Percentiles rank a stretch among this genome's conserved stretches.
These are phyloP conservation scores for Drosophila pseudotakahashii DNA, from an alignment of 2,888 invertebrate genomes.

Conservation along the genomic window DNA sequence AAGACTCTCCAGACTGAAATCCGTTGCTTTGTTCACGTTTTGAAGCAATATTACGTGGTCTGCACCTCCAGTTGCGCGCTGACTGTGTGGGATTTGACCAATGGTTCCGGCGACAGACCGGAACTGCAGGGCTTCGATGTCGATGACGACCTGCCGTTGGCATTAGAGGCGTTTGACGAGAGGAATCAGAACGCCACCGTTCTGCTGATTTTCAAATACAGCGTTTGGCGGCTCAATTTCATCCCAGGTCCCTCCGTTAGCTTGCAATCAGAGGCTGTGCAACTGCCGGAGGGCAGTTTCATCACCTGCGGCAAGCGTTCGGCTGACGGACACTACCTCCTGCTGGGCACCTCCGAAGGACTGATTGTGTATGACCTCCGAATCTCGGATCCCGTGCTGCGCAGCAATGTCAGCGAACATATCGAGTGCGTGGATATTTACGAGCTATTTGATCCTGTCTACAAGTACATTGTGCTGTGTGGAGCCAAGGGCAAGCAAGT, in stretches of 20 bases:
- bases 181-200: constrained; percentile 35
- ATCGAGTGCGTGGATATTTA: constrained; percentile 82
- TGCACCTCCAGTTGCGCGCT: constrained; percentile 66
- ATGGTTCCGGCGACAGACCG: constrained; percentile 52
- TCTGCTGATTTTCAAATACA: constrained; percentile 65
- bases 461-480: constrained; percentile 82
- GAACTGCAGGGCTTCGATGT: neutral
- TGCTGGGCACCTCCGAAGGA: constrained; percentile 82
- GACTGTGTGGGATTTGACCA: constrained; percentile 69
- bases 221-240: constrained; percentile 66
- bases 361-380: constrained; percentile 78
- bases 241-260: constrained; percentile 16
- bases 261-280: constrained; percentile 45
- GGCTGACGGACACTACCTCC: constrained; percentile 74
- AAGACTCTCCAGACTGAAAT: constrained; percentile 58
- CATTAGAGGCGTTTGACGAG: constrained; percentile 46
- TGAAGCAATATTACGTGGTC: constrained; percentile 74
- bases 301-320: constrained; percentile 81
- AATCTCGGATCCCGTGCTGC: constrained; percentile 65
- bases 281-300: constrained; percentile 38
- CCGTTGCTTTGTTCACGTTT: constrained; percentile 71
- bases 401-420: constrained; percentile 82
- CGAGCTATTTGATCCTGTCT: constrained; percentile 70
- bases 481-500: constrained; percentile 73
- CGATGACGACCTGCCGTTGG: constrained; percentile 22